Base-by-base conservation (phyloP, 2,888 invertebrate genomes). In the Agrochola lota region DNA sequence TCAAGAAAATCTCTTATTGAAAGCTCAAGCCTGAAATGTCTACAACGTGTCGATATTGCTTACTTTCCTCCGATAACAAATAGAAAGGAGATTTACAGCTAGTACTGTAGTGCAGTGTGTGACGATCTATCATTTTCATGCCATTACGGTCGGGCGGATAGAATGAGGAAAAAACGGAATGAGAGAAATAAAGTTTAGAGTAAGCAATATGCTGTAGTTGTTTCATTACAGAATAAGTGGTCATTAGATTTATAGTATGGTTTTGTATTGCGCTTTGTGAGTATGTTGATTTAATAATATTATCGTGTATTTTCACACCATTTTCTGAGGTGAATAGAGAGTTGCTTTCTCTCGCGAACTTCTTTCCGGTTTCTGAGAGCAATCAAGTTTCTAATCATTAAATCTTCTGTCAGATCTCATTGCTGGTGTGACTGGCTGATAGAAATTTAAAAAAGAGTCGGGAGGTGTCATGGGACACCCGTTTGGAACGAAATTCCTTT, bases 111-210 rank as follows among this genome's bases (percentile, higher is more conserved):
- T 72, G 60, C 59, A 40, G 60, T 80, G 59, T 55, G 60, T 55
- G 74, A 35, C 70, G 23, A 83, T 80, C 69, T 70, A 80, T 83
- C 85, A 84, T 84, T 76, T 67, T 84, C 62, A 52, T 76, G 69
- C 81, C 72, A 62, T 64, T 84, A 71, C 40, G 30, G 67, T 74
- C 43, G 60, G 12, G 20, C 12, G 40, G 55, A 5, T 20, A 71
- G 17, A 63, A 17, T 30, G 1, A 63, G 12, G 20, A 64, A 72
- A 68, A 83, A 59, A 77, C 5, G 43, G 23, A 75, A 46, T 55
- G 52, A 64, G 23, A 55, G 52, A 55, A 82, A 59, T 80, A 80
- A 43, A 69, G 52, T 69, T 80, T 59, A 35, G 15, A 76, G 52
- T 35, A 17, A 17, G 17, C 68, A 74, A 62, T 43, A 30, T 23